phyloP scores from a whole-genome alignment of 2,113 vertebrate genomes.

The Eclectus roratus region DNA sequence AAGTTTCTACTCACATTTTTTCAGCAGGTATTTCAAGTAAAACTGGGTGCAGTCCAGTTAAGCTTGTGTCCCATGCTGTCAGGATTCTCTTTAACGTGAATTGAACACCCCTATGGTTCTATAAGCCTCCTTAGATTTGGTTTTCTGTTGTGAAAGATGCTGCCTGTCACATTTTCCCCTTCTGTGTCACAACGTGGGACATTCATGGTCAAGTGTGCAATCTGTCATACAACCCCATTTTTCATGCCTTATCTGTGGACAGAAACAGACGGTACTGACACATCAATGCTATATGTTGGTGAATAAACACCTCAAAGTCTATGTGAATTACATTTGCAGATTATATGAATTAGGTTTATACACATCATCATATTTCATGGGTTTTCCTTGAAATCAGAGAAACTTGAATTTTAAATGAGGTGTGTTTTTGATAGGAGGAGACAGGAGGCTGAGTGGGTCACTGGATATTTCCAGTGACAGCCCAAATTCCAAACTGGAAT shows the following conservation, averaged over 20 bases:
- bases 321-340: background rate
- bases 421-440: background rate
- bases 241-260: background rate
- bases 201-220: background rate
- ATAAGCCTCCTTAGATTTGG: background rate
- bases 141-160: background rate
- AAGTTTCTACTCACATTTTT: background rate
- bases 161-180: background rate
- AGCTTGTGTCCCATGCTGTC: background rate
- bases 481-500: background rate
- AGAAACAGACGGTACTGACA: background rate
- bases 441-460: background rate
- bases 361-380: background rate
- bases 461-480: background rate
- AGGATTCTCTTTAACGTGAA: background rate
- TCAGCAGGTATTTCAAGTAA: background rate
- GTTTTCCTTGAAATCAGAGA: background rate
- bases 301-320: background rate
- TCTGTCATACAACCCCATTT: background rate
- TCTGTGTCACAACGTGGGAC: background rate
- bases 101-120: background rate
- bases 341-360: background rate
- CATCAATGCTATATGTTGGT: background rate
- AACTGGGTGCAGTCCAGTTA: background rate
- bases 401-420: background rate